phyloP scores from a whole-genome alignment of 2,888 invertebrate genomes.

The Toxonevra muliebris region DNA sequence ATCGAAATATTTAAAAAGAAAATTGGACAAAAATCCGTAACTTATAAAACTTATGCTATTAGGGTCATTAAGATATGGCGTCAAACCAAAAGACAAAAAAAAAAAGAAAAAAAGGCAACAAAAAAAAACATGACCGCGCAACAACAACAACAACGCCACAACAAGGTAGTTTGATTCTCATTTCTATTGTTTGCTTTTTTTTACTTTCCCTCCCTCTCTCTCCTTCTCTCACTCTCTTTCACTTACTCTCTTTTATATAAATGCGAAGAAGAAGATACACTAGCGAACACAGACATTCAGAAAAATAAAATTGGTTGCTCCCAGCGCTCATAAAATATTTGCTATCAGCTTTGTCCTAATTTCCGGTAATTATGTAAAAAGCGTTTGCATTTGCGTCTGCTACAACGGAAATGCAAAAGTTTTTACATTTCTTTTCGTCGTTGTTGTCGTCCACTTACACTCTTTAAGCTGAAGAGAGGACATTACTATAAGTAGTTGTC shows the following conservation, averaged over 20 bases:
- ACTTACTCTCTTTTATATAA: not conserved
- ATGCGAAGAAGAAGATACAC: not conserved
- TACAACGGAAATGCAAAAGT: slow-evolving; percentile 29
- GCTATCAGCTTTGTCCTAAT: slow-evolving; percentile 32
- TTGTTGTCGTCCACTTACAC: slow-evolving; percentile 1
- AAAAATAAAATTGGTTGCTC: slow-evolving; percentile 1
- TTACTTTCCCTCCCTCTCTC: not conserved
- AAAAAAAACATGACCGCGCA: not conserved
- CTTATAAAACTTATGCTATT: slow-evolving; percentile 23
- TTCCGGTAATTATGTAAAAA: slow-evolving; percentile 34
- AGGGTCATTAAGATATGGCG: slow-evolving; percentile 17
- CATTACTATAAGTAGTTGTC: not conserved
- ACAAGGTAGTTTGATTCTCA: not conserved
- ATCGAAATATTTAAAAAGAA: too few species aligned
- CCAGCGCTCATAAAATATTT: slow-evolving; percentile 25
- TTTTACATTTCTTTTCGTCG: slow-evolving; percentile 7
- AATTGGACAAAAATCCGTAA: too few species aligned
- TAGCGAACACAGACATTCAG: not conserved
- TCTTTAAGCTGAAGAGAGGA: not conserved
- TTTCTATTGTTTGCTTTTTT: not conserved
- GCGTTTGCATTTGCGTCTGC: not conserved
- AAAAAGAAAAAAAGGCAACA: too few species aligned
- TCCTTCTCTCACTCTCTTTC: not conserved
- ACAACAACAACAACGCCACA: not conserved
- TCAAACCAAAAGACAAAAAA: not conserved